phyloP scores from a whole-genome alignment of 2,797 vertebrate species.

The Propithecus deckenii region DNA sequence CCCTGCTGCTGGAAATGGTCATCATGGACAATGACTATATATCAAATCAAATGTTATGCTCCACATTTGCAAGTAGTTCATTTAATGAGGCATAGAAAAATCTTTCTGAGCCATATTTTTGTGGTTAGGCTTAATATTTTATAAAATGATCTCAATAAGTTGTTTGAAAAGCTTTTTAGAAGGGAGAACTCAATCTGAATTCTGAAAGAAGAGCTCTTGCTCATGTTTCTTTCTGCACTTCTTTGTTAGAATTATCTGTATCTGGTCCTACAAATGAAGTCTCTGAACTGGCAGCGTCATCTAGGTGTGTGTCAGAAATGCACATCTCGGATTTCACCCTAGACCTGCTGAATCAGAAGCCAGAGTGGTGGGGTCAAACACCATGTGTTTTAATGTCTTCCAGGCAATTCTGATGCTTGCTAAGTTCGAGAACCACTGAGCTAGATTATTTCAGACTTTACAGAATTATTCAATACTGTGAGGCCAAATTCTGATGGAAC shows the following conservation, averaged over 20 bases:
- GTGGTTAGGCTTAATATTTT: conserved; percentile 12
- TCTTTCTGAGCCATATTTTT: neutral
- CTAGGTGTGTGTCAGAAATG: neutral
- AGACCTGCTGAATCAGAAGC: neutral
- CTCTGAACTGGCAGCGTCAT: too few species aligned
- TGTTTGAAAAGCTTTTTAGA: conserved; percentile 1
- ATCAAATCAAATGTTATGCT: neutral
- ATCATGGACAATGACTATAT: neutral
- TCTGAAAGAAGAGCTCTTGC: neutral
- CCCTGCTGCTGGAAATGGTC: neutral
- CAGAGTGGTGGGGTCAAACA: neutral
- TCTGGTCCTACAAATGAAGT: neutral
- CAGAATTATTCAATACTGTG: neutral
- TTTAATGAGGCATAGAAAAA: neutral
- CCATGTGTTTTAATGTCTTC: neutral
- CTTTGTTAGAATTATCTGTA: neutral
- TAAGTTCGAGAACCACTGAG: neutral
- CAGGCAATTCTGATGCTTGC: neutral
- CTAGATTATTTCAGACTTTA: neutral
- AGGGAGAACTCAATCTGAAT: neutral
- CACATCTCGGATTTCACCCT: neutral
- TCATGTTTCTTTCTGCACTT: neutral
- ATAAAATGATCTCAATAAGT: neutral
- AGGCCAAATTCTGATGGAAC: neutral
- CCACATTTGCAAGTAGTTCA: neutral